Base-by-base conservation (phyloP, 2,888 invertebrate genomes). In the Drosophila suboccidentalis region DNA sequence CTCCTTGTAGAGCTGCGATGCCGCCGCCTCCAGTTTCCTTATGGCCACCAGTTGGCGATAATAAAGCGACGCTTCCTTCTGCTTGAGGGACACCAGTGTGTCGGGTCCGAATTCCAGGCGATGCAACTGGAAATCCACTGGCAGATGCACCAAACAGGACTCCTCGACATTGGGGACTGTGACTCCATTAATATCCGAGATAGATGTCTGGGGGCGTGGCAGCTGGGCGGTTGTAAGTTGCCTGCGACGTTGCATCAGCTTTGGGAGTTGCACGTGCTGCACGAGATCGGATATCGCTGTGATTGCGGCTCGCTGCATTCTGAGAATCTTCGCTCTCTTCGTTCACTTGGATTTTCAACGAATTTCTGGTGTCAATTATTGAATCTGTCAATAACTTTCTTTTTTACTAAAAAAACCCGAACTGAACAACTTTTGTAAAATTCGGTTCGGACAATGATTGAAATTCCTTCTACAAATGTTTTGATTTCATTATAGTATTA, bases 1-100 rank as follows among this genome's bases (percentile, higher is more conserved):
- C 91, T 98, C 98, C 92, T 98, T 98, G 93, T 99, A 99, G 70
- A 99, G 94, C 93, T 97, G 98, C 19, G 97, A 97, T 3, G 98
- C 96, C 0, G 97, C 96, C 0, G 97, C 97, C 94, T 99, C 99
- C 94, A 99, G 95, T 58, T 98, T 94, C 13, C 99, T 94, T 74
- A 99, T 95, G 0, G 95, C 94, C 84, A 96, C 95, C 94, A 98
- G 95, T 89, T 96, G 94, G 72, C 94, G 94, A 86, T 96, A 97
- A 72, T 95, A 95, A 60, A 94, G 92, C 22, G 97, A 90, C 0
- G 98, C 98, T 92, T 99, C 98, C 71, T 97, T 96, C 54, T 95
- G 94, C 0, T 95, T 96, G n/a, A 98, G 91, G 0, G 94, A 94
- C 0, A 96, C 95, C 22, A 94, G 93, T 0, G 95, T 95, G 0